Evolutionary conservation across 2,797 vertebrate genomes (phyloP), one percentile per base, ranked within the genome.

Genomic region (Hozukius guyotensis): DNA sequence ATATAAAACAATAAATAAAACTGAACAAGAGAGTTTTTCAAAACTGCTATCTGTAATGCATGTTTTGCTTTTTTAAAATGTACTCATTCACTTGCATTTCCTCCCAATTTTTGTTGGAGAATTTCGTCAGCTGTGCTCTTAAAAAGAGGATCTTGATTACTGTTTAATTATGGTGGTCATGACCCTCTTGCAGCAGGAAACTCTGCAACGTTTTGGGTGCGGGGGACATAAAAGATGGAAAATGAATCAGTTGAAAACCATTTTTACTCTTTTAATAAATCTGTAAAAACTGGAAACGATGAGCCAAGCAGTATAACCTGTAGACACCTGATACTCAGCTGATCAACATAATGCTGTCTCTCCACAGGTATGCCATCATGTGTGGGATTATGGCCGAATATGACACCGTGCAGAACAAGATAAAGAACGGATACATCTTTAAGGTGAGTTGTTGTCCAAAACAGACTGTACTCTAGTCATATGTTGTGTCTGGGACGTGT

Each of bases 321-420:
- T 31, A 18, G 9, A 60, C 25, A 29, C 9, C 46, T 59, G 7
- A 34, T 27, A 49, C 13, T 9, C 42, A 42, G 2, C 46, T 62
- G 14, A 56, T 75, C 4, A 61, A 8, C 36, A 8, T 24, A 24
- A 5, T 73, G 0, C 65, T 24, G 31, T 88, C 46, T 89, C 75
- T 93, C 89, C 87, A 66, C 93, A 99, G 99, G 98, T 99, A 97
- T 89, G 98, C 98, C 78, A 94, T 99, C 93, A 96, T 99, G 90
- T 99, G 98, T 94, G 99, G 99, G 80, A 95, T 97, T 62, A 94
- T 98, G 93, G 97, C 98, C 56, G 97, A 99, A 73, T 98, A 97
- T 84, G 98, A 98, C 87, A 98, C 96, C 18, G 84, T 99, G 83
- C 99, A 99, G 92, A 98, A 98, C 95, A 99, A 96, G 96, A 97